Evolutionary conservation across 2,797 vertebrate genomes (phyloP).

Genomic region (Hylomyscus alleni): DNA sequence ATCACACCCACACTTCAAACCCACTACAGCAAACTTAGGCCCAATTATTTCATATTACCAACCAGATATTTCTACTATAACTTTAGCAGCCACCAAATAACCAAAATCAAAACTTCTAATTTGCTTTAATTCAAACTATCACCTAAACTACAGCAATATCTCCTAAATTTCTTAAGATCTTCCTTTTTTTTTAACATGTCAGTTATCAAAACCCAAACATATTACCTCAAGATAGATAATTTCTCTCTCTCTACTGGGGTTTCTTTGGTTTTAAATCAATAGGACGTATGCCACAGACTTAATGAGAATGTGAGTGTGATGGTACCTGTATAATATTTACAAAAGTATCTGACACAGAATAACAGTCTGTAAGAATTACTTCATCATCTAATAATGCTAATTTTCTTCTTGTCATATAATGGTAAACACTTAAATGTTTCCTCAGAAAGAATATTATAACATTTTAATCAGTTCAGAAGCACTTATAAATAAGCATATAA

Average conservation of each 20-base stretch:
- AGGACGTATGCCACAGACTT: not conserved
- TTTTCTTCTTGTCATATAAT: not conserved
- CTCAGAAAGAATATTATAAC: constrained; percentile 7
- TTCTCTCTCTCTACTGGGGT: not conserved
- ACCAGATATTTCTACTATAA: constrained; percentile 17
- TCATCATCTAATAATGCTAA: constrained; percentile 5
- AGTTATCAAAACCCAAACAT: not conserved
- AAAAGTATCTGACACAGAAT: constrained; percentile 11
- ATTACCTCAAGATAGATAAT: not conserved
- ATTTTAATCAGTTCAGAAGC: constrained; percentile 36
- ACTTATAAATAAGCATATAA: constrained; percentile 36
- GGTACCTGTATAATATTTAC: not conserved
- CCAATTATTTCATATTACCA: constrained; percentile 30
- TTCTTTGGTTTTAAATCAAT: constrained; percentile 44
- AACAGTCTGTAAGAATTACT: constrained; percentile 18
- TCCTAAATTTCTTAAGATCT: not conserved
- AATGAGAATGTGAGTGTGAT: constrained; percentile 33
- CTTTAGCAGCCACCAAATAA: constrained; percentile 13
- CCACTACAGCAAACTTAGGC: not conserved
- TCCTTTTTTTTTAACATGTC: not conserved
- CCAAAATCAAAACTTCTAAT: not conserved
- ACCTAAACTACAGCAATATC: not conserved
- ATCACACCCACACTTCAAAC: constrained; percentile 32
- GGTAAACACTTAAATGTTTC: not conserved
- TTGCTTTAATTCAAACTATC: not conserved